Evolutionary conservation across 2,113 vertebrate species (phyloP).

Genomic region (Apistogramma diplotaenia): DNA sequence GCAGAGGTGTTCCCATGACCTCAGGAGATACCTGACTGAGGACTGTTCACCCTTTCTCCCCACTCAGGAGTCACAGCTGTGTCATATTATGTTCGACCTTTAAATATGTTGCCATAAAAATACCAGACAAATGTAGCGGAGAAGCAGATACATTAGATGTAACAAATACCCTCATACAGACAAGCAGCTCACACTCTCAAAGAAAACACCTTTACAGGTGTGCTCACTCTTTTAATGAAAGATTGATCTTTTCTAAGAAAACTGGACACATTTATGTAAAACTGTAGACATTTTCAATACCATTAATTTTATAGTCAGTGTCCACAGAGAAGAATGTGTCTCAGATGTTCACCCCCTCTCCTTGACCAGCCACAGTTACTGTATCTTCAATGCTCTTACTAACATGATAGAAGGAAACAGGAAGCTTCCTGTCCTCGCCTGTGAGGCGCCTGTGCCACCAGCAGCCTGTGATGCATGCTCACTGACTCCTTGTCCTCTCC

Average conservation of each 20-base stretch:
- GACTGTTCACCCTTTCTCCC: not conserved
- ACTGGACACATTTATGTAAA: not conserved
- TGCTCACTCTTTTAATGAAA: not conserved
- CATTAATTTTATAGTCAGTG: not conserved
- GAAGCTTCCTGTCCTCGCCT: not conserved
- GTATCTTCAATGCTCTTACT: not conserved
- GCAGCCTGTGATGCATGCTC: constrained; percentile 16
- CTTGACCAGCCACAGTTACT: not conserved
- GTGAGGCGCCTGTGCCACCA: not conserved
- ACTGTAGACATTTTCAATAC: no score
- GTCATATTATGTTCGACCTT: not conserved
- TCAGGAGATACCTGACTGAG: no score
- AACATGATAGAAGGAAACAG: not conserved
- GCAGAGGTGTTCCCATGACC: no score
- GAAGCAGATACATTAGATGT: no score
- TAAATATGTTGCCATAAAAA: not conserved
- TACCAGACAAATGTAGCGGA: not conserved
- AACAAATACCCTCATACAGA: no score
- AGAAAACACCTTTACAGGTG: no score
- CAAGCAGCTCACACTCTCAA: no score
- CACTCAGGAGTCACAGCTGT: not conserved
- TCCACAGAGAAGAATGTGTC: not conserved
- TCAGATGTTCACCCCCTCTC: not conserved
- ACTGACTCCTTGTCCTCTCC: constrained; percentile 20
- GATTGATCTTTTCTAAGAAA: not conserved